Percentiles rank a stretch among this genome's conserved stretches.
phyloP scores from a whole-genome alignment of 2,113 vertebrate genomes.

The Eleginops maclovinus region DNA sequence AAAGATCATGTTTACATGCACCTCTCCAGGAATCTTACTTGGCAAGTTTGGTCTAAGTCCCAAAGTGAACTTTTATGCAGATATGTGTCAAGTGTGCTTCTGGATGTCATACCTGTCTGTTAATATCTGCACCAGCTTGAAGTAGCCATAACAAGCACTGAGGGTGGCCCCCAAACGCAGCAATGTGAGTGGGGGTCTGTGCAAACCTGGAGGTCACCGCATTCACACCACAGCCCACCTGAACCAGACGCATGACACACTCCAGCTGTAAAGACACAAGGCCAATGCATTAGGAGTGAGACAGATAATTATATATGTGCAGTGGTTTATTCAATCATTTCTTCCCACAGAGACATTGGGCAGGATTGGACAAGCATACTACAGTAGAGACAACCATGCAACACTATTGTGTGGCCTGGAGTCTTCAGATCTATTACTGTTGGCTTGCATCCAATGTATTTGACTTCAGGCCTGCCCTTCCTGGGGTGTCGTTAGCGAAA shows the following conservation, averaged over 20 bases:
- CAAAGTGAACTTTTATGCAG: not conserved
- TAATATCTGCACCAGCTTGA: slow-evolving; percentile 95
- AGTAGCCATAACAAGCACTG: slow-evolving; percentile 96
- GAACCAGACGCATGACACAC: slow-evolving; percentile 93
- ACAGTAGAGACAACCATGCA: not conserved
- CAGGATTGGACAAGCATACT: slow-evolving; percentile 34
- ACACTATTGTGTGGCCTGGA: not conserved
- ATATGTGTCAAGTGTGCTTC: not conserved
- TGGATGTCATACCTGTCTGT: slow-evolving; percentile 89
- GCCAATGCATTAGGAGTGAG: not conserved
- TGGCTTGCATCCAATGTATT: slow-evolving; percentile 18
- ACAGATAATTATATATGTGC: not conserved
- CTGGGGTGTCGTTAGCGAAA: not conserved
- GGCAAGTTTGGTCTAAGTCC: not conserved
- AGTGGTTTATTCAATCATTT: not conserved
- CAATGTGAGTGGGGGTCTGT: slow-evolving; percentile 97
- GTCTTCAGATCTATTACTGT: not conserved
- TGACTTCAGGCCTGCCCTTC: slow-evolving; percentile 4
- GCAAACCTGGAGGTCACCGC: slow-evolving; percentile 93
- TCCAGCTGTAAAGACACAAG: slow-evolving; percentile 88
- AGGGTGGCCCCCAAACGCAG: slow-evolving; percentile 97
- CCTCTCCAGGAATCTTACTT: slow-evolving; percentile 7
- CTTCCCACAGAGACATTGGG: not conserved
- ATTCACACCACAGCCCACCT: slow-evolving; percentile 93
- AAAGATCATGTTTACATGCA: not conserved